Evolutionary conservation across 2,888 invertebrate species (phyloP), one percentile per base, ranked within the genome.

Genomic region (Galeopsomyia nigrocyanea): DNA sequence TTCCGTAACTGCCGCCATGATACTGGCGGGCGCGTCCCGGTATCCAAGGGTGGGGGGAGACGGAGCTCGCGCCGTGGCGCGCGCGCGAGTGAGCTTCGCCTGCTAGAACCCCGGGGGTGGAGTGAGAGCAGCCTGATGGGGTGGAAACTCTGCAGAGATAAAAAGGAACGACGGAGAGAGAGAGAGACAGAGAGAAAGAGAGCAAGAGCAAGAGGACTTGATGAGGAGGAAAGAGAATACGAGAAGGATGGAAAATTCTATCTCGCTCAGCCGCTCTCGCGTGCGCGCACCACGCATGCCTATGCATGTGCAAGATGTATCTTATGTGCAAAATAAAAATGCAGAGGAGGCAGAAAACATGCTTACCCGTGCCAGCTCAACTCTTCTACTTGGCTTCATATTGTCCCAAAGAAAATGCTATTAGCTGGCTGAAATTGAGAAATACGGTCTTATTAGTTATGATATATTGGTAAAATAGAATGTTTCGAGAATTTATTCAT

Each of bases 1-100:
- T 86, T 86, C 85, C 85, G 86, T 86, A 86, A 86, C 85, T 86
- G 86, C 86, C 86, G 86, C 86, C 86, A 86, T 86, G 85, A 85
- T 79, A 80, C 84, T 85, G 81, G 82, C 78, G 78, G 74, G 73
- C 75, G 75, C 77, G 77, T 75, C 77, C 72, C 75, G 77, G 62
- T 26, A 26, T 64, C 31, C 50, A 47, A 56, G 50, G 76, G 80
- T 78, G 79, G 79, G 78, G 71, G 75, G 78, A 76, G 77, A 76
- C 65, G 75, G 76, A 75, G 77, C 77, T 68, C 77, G 80, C 78
- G 76, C 68, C 73, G 65, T n/a, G 71, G 78, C 76, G 75, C 76
- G 77, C 77, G 71, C 74, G 75, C 77, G 75, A 77, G 77, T 74
- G 77, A 78, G 73, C 49, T 58, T 13, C 26, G 5, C 26, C 69